Evolutionary conservation across 2,113 vertebrate genomes (phyloP), one percentile per base, ranked within the genome.

Genomic region (Epinephelus cyanopodus): DNA sequence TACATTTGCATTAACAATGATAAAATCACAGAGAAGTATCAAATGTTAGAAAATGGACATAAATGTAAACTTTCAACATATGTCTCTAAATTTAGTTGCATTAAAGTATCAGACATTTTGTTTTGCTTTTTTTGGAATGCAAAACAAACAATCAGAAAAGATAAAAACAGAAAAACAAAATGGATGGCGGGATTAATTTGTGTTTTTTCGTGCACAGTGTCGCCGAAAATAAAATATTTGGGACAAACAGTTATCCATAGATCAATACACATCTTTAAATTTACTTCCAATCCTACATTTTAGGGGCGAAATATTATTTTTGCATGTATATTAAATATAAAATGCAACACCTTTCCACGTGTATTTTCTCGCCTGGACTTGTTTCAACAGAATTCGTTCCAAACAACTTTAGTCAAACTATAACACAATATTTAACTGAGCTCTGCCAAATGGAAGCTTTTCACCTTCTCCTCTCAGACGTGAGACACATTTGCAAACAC

Each of bases 401-500:
- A 60, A 73, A 60, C n/a, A 27, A 48, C 37, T 66, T 56, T 11
- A 25, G 14, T 37, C 27, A 64, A 56, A 45, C 18, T 33, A 21
- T 10, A 18, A 0, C 47, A 57, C 70, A 37, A 65, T 68, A 73
- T 78, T 27, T 48, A 17, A 21, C 47, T 23, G 3, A 42, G 17
- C 13, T 23, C 3, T 29, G 12, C n/a, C 53, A 64, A 69, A 57
- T 52, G 13, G 18, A 39, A n/a, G 13, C 61, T 42, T 48, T 17
- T 60, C 47, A 25, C 71, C 33, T 77, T 45, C 68, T 50, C 25
- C 58, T 8, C 68, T 42, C 56, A 74, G 42, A 37, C 19, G 21
- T 56, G 45, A 73, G 6, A 60, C 57, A 23, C 76, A 70, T 85
- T 76, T 66, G 27, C 27, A 50, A 65, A 48, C 58, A 53, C 78